Conservation (phyloP, 2,113 vertebrate species). For the Pterocles burchelli region DNA sequence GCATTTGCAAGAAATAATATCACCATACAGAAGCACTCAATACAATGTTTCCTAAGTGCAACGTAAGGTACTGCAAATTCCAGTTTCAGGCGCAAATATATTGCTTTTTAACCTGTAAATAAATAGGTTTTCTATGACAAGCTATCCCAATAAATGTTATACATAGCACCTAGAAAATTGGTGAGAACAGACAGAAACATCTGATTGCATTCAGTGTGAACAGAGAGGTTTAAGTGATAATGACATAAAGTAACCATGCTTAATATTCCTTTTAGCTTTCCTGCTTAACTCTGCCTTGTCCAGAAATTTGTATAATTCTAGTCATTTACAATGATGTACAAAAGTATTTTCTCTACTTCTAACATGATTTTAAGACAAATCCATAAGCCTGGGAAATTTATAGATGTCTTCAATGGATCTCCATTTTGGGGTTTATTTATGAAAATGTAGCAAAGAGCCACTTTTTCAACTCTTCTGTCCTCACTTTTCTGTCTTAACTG, state of each 20-base stretch:
- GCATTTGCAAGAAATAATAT: constrained; percentile 27
- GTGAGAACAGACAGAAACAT: background rate
- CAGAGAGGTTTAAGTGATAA: background rate
- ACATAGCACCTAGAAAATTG: background rate
- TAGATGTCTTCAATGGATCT: background rate
- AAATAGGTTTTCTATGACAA: background rate
- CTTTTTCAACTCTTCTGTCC: background rate
- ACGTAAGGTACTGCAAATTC: background rate
- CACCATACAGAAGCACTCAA: background rate
- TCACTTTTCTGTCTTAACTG: background rate
- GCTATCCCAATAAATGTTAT: background rate
- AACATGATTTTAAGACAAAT: background rate
- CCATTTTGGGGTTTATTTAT: background rate
- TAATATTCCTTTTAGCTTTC: background rate
- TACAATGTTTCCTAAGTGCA: background rate
- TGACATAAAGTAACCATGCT: background rate
- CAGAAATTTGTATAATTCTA: background rate
- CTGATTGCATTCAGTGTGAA: background rate
- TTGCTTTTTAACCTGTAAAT: background rate
- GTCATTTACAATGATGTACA: background rate
- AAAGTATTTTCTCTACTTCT: background rate
- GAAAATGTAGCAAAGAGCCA: background rate
- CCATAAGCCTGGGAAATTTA: background rate
- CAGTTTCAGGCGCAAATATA: background rate
- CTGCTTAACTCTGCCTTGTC: background rate